A percentile compares a stretch with the other conserved stretches of the same genome.
Evolutionary conservation across 2,113 vertebrate genomes (phyloP).

Genomic region (Rhinoderma darwinii): DNA sequence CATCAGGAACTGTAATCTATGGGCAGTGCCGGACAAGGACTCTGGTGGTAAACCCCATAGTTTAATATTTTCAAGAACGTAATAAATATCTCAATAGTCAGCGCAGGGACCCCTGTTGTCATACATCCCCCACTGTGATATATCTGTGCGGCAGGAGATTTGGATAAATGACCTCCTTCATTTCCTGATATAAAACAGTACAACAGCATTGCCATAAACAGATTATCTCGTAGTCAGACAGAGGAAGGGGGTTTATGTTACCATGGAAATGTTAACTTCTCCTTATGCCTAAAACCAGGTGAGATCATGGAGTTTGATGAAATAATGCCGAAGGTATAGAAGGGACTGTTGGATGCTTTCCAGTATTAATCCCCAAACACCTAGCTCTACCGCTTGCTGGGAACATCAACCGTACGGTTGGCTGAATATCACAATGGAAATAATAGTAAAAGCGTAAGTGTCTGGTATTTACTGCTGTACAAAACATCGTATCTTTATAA

Average conservation of each 20-base stretch:
- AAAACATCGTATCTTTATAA: background rate
- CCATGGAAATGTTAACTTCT: slow-evolving; percentile 53
- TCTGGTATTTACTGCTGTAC: background rate
- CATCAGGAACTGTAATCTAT: too few species aligned
- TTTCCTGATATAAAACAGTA: slow-evolving; percentile 16
- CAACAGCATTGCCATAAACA: slow-evolving; percentile 17
- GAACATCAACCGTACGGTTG: slow-evolving; percentile 2
- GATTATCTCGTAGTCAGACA: slow-evolving; percentile 28
- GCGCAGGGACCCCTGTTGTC: background rate
- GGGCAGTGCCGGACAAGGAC: background rate
- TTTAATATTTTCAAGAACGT: background rate
- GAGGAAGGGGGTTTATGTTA: slow-evolving; percentile 26
- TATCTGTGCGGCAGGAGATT: slow-evolving; percentile 43
- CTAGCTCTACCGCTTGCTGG: background rate
- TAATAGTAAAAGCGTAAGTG: background rate
- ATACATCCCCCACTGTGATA: background rate
- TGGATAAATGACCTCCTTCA: slow-evolving; percentile 35
- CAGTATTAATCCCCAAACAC: slow-evolving; percentile 36
- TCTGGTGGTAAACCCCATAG: background rate
- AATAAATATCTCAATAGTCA: background rate
- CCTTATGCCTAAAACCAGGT: slow-evolving; percentile 36
- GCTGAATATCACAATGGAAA: background rate
- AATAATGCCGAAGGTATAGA: slow-evolving; percentile 36
- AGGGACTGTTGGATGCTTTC: slow-evolving; percentile 6
- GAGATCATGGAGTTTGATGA: slow-evolving; percentile 26